Evolutionary conservation across 2,113 vertebrate genomes (phyloP).

Genomic region (Progne subis): DNA sequence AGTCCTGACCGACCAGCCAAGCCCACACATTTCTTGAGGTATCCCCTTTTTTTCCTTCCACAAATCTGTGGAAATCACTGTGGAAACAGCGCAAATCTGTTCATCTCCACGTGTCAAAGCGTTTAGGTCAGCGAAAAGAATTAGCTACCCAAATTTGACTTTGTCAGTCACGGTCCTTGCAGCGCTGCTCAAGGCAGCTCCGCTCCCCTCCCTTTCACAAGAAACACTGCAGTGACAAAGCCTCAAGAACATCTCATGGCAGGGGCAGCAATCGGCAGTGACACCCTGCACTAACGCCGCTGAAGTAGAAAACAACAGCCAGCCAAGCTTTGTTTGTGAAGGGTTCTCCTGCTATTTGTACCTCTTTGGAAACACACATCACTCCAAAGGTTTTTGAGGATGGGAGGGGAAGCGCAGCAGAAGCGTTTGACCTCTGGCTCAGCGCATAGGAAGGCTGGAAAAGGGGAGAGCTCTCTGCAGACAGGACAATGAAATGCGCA

Average conservation of each 20-base stretch:
- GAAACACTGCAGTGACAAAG: not conserved
- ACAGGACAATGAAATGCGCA: not conserved
- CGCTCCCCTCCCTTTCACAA: not conserved
- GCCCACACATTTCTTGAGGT: not conserved
- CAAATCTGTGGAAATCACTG: no score
- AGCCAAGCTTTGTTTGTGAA: not conserved
- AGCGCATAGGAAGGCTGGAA: not conserved
- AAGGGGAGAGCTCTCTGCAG: not conserved
- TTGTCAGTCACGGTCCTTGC: not conserved
- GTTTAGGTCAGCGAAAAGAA: not conserved
- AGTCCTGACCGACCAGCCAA: not conserved
- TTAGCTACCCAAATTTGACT: not conserved
- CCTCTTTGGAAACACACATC: not conserved
- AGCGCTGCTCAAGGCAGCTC: not conserved
- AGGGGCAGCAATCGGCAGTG: not conserved
- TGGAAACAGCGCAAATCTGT: not conserved
- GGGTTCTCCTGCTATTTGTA: not conserved
- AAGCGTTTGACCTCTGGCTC: not conserved
- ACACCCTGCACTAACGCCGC: not conserved
- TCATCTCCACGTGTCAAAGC: accelerated
- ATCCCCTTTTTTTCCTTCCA: no score
- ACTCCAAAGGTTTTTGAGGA: not conserved
- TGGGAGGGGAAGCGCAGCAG: not conserved
- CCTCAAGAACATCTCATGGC: not conserved
- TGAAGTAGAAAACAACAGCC: not conserved